These are phyloP conservation scores for Scopus umbretta DNA, from an alignment of 2,113 vertebrate species.

Conservation along the genomic window DNA sequence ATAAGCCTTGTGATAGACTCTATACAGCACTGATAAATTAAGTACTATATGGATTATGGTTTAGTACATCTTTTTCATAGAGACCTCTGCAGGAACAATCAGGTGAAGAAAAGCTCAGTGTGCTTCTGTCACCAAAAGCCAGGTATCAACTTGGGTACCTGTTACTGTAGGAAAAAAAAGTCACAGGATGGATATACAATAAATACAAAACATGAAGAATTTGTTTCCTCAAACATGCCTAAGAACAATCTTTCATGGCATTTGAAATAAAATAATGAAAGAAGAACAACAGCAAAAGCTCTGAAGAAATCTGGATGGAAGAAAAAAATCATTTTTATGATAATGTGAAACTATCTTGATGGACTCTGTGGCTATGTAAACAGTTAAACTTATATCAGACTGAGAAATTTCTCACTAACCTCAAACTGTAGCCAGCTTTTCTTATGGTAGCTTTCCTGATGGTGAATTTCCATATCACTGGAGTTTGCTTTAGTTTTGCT, in stretches of 20 bases:
- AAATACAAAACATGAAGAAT: neutral
- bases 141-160: neutral
- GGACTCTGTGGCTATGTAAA: neutral
- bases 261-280: neutral
- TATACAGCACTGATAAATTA: neutral
- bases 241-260: neutral
- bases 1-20: neutral
- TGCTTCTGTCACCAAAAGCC: neutral
- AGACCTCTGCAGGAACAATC: neutral
- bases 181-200: neutral
- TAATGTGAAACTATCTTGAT: neutral
- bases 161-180: neutral
- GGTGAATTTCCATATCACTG: conserved; percentile 43
- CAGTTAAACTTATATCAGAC: neutral
- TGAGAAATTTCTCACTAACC: neutral
- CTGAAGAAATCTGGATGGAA: neutral
- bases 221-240: neutral
- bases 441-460: conserved; percentile 23
- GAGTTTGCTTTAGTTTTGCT: conserved; percentile 27
- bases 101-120: neutral
- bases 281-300: neutral
- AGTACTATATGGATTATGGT: neutral
- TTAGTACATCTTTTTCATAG: neutral
- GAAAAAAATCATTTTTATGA: neutral
- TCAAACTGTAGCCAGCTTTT: neutral